phyloP scores from a whole-genome alignment of 2,888 invertebrate genomes.

The Agrilus biguttatus region DNA sequence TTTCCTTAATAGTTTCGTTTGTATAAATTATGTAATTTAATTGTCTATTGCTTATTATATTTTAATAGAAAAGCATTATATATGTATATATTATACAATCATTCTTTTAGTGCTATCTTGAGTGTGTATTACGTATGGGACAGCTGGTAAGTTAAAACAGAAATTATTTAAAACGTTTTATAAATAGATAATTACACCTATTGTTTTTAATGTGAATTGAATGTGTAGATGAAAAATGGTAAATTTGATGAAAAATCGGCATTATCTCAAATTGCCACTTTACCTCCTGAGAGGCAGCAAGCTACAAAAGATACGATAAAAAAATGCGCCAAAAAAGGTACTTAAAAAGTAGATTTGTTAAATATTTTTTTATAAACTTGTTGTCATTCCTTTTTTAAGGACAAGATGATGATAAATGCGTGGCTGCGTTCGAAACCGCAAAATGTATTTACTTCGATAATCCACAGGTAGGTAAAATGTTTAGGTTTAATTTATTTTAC shows the following conservation, averaged over 20 bases:
- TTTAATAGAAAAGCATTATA: too few species aligned
- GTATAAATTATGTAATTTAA: too few species aligned
- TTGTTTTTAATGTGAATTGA: neutral
- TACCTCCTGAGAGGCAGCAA: conserved; percentile 31
- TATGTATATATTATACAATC: too few species aligned
- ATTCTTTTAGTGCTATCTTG: neutral
- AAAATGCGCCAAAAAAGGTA: conserved; percentile 34
- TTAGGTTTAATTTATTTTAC: too few species aligned
- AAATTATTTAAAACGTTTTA: neutral
- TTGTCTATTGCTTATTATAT: too few species aligned
- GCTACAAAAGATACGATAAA: conserved; percentile 31
- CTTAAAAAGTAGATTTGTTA: conserved; percentile 8
- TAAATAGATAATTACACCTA: neutral
- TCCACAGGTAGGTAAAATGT: neutral
- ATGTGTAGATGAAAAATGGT: neutral
- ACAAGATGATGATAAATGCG: neutral
- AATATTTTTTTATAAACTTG: neutral
- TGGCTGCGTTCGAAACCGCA: neutral
- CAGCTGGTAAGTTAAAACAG: neutral
- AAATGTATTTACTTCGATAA: neutral
- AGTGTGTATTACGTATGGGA: conserved; percentile 1
- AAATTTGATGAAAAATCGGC: neutral
- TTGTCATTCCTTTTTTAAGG: neutral
- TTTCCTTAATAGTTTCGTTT: too few species aligned
- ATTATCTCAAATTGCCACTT: neutral